phyloP scores from a whole-genome alignment of 2,797 vertebrate genomes.

The Sciaenops ocellatus region DNA sequence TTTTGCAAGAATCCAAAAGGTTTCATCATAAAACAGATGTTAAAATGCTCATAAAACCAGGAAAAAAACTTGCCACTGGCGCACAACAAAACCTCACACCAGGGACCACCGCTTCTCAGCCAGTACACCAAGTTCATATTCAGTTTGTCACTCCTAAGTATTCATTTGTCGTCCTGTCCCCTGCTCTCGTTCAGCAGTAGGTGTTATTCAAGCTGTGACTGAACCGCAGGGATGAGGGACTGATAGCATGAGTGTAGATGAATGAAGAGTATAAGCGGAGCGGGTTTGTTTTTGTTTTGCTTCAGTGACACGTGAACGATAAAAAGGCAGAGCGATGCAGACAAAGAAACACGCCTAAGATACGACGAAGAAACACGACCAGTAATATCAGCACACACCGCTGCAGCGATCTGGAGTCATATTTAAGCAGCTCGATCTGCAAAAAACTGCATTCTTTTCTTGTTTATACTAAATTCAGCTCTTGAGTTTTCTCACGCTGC shows the following conservation, averaged over 20 bases:
- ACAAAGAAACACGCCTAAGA: background rate
- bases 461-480: background rate
- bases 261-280: no score
- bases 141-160: background rate
- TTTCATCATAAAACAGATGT: no score
- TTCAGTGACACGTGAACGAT: slow-evolving; percentile 8
- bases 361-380: background rate
- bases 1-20: background rate
- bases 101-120: no score
- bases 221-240: background rate
- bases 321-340: background rate
- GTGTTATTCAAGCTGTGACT: slow-evolving; percentile 13
- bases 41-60: background rate
- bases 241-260: background rate
- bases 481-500: no score
- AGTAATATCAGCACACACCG: background rate
- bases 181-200: background rate
- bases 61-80: no score
- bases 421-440: background rate
- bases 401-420: background rate
- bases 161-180: background rate
- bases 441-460: background rate
- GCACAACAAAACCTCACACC: no score
- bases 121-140: no score
- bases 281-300: slow-evolving; percentile 6